Evolutionary conservation across 37 sponge, comb jelly and placozoan species (phyloP), one percentile per base, ranked within the genome.

Genomic region (Halisarca cf. caerulea): DNA sequence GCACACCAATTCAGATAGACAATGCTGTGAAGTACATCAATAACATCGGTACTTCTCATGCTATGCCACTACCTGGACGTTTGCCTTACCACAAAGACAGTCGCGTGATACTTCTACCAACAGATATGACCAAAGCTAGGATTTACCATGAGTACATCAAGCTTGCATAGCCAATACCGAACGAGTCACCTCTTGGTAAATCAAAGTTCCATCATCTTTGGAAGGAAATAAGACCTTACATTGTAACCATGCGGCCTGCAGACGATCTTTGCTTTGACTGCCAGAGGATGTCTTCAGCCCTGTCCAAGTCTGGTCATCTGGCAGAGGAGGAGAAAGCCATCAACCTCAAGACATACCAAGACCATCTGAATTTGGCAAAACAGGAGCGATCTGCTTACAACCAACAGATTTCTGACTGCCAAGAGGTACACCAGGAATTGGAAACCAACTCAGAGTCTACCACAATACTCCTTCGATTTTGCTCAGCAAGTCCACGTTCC

Each of bases 401-500:
- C 57, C 57, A 55, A 17, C 57, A 55, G 57, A 55, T 55, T 17
- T 20, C 17, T 17, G 57, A 55, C 17, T 55, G 57, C 57, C n/a
- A n/a, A n/a, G n/a, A n/a, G n/a, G n/a, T n/a, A n/a, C n/a, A n/a
- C n/a, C n/a, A n/a, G n/a, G n/a, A n/a, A n/a, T n/a, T n/a, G n/a
- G n/a, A n/a, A n/a, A n/a, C n/a, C n/a, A n/a, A n/a, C n/a, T n/a
- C 36, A 2, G 1, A 1, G 33, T 6, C 2, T n/a, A n/a, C 54
- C 57, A 59, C 80, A 58, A 24, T 80, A 80, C 47, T 58, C 59
- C 59, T 80, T 58, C 57, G 80, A 80, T 57, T 57, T 39, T 18
- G 36, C 80, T 4, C 80, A 58, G 35, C 59, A 34, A 11, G 36
- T 80, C 15, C 80, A 80, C 25, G 27, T 57, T 33, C 83, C 83